phyloP scores from a whole-genome alignment of 1,140 invertebrate genomes.

The Paracyclopina nana region DNA sequence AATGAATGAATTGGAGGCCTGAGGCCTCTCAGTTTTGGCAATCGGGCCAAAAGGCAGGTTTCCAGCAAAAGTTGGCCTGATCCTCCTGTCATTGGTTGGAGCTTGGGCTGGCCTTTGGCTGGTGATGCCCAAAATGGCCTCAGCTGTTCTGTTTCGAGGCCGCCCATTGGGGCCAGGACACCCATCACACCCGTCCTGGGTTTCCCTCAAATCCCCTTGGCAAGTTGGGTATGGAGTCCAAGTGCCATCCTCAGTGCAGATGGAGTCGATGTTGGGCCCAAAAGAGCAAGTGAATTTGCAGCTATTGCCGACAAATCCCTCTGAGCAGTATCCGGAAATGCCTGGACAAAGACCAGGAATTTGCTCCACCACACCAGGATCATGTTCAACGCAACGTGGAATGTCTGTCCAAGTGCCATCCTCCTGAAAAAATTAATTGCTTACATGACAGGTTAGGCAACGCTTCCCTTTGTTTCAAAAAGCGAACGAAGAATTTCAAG shows the following conservation, averaged over 20 bases:
- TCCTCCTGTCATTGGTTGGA: not conserved
- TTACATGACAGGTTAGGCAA: not conserved
- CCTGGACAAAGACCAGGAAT: slow-evolving; percentile 12
- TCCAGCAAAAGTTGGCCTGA: slow-evolving; percentile 2
- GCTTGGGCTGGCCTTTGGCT: not conserved
- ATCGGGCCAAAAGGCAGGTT: not conserved
- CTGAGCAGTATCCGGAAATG: slow-evolving; percentile 10
- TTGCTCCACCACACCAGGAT: slow-evolving; percentile 9
- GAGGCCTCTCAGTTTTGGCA: too few relatives aligned
- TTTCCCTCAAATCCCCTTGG: slow-evolving; percentile 7
- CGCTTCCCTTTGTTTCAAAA: not conserved
- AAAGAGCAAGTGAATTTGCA: not conserved
- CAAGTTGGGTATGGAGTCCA: slow-evolving; percentile 12
- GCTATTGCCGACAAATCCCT: not conserved
- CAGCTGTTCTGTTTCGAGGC: slow-evolving; percentile 3
- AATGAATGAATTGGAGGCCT: too few relatives aligned
- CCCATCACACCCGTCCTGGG: slow-evolving; percentile 8
- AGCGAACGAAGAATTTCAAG: not conserved
- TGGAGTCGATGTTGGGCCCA: slow-evolving; percentile 6
- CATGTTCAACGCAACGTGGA: slow-evolving; percentile 13
- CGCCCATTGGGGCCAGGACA: slow-evolving; percentile 15
- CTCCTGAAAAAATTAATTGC: slow-evolving; percentile 2
- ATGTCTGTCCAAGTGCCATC: slow-evolving; percentile 15
- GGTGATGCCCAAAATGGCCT: not conserved
- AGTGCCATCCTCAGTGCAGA: slow-evolving; percentile 7